Evolutionary conservation across 2,113 vertebrate species (phyloP).

Genomic region (Nesogale talazaci): DNA sequence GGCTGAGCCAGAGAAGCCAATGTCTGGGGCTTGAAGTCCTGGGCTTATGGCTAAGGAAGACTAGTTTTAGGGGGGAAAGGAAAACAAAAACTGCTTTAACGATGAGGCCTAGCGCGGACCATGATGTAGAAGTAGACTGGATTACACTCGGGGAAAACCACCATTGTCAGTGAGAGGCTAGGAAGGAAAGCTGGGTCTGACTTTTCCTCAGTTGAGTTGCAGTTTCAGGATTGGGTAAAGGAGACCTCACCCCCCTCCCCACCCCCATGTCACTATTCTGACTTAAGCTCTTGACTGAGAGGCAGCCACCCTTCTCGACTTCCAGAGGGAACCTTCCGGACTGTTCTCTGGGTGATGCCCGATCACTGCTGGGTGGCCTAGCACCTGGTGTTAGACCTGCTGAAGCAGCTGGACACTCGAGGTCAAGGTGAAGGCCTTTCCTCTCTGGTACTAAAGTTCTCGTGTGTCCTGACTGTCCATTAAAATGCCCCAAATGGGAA

Average conservation of each 20-base stretch:
- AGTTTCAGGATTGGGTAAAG: constrained; percentile 43
- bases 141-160: background rate
- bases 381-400: constrained; percentile 14
- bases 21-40: background rate
- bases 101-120: constrained; percentile 43
- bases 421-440: constrained; percentile 4
- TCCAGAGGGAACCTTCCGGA: constrained; percentile 38
- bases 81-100: constrained; percentile 43
- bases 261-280: background rate
- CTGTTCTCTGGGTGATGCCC: background rate
- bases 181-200: constrained; percentile 30
- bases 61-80: constrained; percentile 21
- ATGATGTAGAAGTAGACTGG: background rate
- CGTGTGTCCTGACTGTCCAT: background rate
- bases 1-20: constrained; percentile 13
- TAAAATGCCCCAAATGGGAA: background rate
- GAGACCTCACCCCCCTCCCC: background rate
- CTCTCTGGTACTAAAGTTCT: constrained; percentile 36
- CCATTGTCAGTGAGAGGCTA: constrained; percentile 21
- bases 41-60: constrained; percentile 30
- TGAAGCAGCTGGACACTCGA: constrained; percentile 32
- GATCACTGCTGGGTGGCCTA: background rate
- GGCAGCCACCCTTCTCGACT: background rate
- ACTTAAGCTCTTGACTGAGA: constrained; percentile 3
- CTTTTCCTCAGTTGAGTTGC: constrained; percentile 40